Evolutionary conservation across 2,113 vertebrate genomes (phyloP).

Genomic region (Atractosteus spatula): DNA sequence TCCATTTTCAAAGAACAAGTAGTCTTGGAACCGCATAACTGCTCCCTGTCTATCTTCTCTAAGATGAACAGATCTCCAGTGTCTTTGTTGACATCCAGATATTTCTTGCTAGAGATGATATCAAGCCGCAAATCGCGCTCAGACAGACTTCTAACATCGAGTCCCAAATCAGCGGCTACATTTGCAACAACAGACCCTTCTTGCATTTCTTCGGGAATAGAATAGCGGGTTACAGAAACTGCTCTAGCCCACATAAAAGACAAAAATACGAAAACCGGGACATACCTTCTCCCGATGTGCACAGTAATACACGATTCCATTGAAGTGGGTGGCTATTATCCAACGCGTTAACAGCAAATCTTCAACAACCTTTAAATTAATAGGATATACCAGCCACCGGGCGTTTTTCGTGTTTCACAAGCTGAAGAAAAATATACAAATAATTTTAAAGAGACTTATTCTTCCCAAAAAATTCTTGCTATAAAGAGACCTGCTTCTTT

Average conservation of each 20-base stretch:
- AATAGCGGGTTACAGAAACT: constrained; percentile 23
- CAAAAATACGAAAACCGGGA: constrained; percentile 34
- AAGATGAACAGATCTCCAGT: constrained; percentile 29
- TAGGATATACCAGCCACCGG: constrained; percentile 31
- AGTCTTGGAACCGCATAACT: constrained; percentile 21
- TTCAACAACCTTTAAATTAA: constrained; percentile 22
- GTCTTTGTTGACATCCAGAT: constrained; percentile 27
- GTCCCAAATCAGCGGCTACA: constrained; percentile 26
- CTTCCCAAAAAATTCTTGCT: background rate
- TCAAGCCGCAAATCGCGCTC: constrained; percentile 24
- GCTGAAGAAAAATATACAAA: constrained; percentile 44
- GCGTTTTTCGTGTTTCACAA: constrained; percentile 48
- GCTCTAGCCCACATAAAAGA: constrained; percentile 10
- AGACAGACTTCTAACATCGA: constrained; percentile 19
- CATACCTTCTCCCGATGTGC: constrained; percentile 30
- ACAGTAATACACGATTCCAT: constrained; percentile 24
- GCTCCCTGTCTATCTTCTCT: constrained; percentile 33
- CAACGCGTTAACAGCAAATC: background rate
- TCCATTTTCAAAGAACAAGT: constrained; percentile 24
- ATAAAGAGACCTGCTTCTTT: background rate
- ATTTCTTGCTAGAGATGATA: constrained; percentile 23
- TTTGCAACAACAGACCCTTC: constrained; percentile 29
- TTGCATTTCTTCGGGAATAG: constrained; percentile 31
- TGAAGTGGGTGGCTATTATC: background rate
- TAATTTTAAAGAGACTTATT: background rate